Evolutionary conservation across 2,113 vertebrate species (phyloP).

Genomic region (Brienomyrus brachyistius): DNA sequence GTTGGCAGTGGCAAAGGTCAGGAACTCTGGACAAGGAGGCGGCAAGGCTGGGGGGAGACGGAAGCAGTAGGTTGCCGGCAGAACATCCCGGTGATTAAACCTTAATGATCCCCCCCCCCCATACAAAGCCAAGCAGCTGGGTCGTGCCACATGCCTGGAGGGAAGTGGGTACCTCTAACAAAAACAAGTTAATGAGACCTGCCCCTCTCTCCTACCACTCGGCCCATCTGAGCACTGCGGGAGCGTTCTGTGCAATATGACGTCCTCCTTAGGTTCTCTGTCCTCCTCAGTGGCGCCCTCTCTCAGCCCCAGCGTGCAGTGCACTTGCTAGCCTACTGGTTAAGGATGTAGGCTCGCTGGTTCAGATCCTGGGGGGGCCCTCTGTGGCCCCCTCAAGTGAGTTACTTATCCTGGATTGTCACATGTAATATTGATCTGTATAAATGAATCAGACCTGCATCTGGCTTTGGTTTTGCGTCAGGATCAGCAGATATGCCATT

Average conservation of each 20-base stretch:
- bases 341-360: not conserved
- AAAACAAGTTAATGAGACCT: conserved; percentile 60
- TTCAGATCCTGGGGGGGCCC: not conserved
- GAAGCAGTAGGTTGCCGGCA: conserved; percentile 30
- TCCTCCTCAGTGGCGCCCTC: not conserved
- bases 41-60: conserved; percentile 35
- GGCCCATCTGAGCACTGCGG: not conserved
- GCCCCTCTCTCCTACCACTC: conserved; percentile 25
- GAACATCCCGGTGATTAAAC: conserved; percentile 67
- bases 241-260: not conserved
- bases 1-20: conserved; percentile 68
- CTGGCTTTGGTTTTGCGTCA: not conserved
- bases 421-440: not conserved
- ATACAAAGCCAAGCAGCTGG: conserved; percentile 40
- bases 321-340: not conserved
- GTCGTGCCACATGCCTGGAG: conserved; percentile 49
- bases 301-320: not conserved
- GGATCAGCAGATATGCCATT: not conserved
- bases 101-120: conserved; percentile 59
- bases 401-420: not conserved
- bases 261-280: not conserved
- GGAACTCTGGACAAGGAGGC: conserved; percentile 33
- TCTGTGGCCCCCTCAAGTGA: not conserved
- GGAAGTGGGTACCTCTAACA: conserved; percentile 20
- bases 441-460: not conserved